Evolutionary conservation across 2,888 invertebrate species (phyloP), one percentile per base, ranked within the genome.

Genomic region (Brenthis hecate): DNA sequence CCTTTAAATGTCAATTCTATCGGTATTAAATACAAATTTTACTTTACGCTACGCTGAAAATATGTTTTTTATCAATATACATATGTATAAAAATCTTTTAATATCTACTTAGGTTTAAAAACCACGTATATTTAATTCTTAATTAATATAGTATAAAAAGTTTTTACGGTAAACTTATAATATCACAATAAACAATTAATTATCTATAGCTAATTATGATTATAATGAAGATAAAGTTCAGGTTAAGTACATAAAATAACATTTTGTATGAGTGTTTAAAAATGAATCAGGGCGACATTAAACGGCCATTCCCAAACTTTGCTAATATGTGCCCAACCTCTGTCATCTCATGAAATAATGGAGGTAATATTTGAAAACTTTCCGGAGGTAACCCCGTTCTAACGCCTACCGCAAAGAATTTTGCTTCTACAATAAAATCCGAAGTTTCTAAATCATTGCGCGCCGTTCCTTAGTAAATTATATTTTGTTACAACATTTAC

Each of bases 281-380:
- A 89, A 85, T 85, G 82, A 85, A 83, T 84, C 79, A 81, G 81
- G 80, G 75, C 86, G 88, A 84, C 85, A 84, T 81, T 80, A 81
- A 85, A 82, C 81, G 82, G 80, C 81, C 81, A 77, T 81, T 80
- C 78, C 77, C 79, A 80, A 92, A 92, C 89, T 92, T 92, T 89
- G 81, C 88, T 91, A 92, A 92, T 92, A 92, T 92, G 92, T 89
- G 91, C 90, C 89, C 89, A 88, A 89, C 91, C 92, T 91, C 86
- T 91, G 91, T 91, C 91, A 89, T 91, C 89, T 86, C 81, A 77
- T 88, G 84, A 91, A 91, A 91, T 92, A 92, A 92, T 92, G 92
- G 87, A 85, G 86, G 87, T 91, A 90, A 91, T 92, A 92, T 92
- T 92, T 89, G 91, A 88, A 91, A 92, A 92, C 82, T 92, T 92